Percentiles rank a stretch among this genome's conserved stretches.
These are phyloP conservation scores for Hucho hucho DNA, from an alignment of 2,113 vertebrate species.

Conservation along the genomic window DNA sequence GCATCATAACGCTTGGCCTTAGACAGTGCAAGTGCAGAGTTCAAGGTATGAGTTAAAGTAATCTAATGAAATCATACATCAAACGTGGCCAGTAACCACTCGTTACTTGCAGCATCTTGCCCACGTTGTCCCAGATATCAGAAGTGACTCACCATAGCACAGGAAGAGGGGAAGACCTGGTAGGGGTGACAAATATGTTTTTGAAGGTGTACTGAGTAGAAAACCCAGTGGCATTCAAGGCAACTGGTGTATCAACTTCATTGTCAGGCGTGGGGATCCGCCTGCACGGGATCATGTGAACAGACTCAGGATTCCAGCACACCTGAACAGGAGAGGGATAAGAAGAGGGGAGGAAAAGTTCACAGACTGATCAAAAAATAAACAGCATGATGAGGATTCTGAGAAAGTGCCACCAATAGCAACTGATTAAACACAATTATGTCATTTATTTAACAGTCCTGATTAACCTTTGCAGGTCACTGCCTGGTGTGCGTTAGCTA, in stretches of 20 bases:
- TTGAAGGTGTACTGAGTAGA: slow-evolving; percentile 61
- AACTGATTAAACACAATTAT: not conserved
- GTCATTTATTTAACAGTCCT: not conserved
- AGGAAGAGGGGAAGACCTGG: slow-evolving; percentile 83
- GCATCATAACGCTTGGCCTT: no score
- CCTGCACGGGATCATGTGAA: slow-evolving; percentile 72
- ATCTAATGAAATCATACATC: not conserved
- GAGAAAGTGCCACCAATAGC: not conserved
- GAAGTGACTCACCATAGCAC: slow-evolving; percentile 78
- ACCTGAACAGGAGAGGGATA: slow-evolving; percentile 37
- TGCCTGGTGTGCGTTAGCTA: no score
- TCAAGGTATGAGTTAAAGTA: no score
- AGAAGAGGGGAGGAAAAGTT: not conserved
- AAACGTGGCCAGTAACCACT: not conserved
- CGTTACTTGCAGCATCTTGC: not conserved
- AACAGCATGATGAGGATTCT: slow-evolving; percentile 3
- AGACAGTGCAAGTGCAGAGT: no score
- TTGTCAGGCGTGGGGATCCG: slow-evolving; percentile 83
- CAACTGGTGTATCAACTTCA: slow-evolving; percentile 67
- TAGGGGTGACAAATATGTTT: slow-evolving; percentile 66
- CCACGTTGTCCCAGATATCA: not conserved
- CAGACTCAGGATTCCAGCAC: slow-evolving; percentile 62
- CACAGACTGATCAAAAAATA: slow-evolving; percentile 9
- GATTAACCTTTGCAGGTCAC: not conserved
- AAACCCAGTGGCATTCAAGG: slow-evolving; percentile 47